Evolutionary conservation across 2,797 vertebrate genomes (phyloP).

Genomic region (Acipenser oxyrinchus): DNA sequence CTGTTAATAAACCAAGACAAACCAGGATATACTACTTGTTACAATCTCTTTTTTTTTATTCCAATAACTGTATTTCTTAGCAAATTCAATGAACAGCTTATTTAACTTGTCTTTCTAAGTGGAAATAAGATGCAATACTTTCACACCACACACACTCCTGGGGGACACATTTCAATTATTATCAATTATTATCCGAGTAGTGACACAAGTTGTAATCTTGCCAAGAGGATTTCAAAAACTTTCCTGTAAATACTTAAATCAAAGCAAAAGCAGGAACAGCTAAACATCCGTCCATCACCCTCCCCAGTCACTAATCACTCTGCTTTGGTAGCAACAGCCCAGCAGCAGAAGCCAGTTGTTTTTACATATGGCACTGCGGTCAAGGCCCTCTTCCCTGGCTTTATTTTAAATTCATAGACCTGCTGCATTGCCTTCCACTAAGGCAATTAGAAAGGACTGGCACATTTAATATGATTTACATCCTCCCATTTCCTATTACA

Average conservation of each 20-base stretch:
- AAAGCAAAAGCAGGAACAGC: slow-evolving; percentile 42
- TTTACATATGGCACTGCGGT: no score
- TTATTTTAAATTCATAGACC: slow-evolving; percentile 25
- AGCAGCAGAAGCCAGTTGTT: no score
- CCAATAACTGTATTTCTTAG: slow-evolving; percentile 61
- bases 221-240: slow-evolving; percentile 51
- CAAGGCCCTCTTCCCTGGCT: background rate
- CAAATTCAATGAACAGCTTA: slow-evolving; percentile 59
- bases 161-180: slow-evolving; percentile 63
- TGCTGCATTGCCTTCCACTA: slow-evolving; percentile 23
- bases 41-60: slow-evolving; percentile 46
- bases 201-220: slow-evolving; percentile 52
- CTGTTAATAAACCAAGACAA: slow-evolving; percentile 40
- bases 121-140: slow-evolving; percentile 57
- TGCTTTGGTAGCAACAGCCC: slow-evolving; percentile 33
- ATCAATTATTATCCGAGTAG: slow-evolving; percentile 50
- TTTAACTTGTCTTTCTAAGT: slow-evolving; percentile 63
- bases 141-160: slow-evolving; percentile 45
- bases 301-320: slow-evolving; percentile 40
- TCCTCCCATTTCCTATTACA: background rate
- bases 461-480: slow-evolving; percentile 13
- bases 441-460: slow-evolving; percentile 20
- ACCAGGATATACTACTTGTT: slow-evolving; percentile 42
- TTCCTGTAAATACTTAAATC: slow-evolving; percentile 48
- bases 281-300: slow-evolving; percentile 36